Evolutionary conservation across 1,140 invertebrate species (phyloP).

Genomic region (Papilio machaon): DNA sequence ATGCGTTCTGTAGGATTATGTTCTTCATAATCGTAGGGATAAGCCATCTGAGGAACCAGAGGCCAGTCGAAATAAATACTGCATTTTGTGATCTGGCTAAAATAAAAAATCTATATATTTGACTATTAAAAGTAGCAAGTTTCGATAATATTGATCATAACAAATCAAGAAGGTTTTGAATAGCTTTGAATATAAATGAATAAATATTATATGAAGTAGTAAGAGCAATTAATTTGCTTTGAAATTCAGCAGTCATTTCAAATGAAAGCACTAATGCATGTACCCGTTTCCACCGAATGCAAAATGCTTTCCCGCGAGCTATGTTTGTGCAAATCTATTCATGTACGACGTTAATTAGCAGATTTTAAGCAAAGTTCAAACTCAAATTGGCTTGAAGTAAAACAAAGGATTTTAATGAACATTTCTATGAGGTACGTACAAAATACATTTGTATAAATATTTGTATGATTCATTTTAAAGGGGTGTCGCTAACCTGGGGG

Average conservation of each 20-base stretch:
- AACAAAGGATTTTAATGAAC: slow-evolving; percentile 1
- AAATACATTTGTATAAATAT: background rate
- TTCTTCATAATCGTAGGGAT: background rate
- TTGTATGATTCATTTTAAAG: background rate
- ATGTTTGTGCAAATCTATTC: slow-evolving; percentile 12
- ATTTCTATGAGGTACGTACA: background rate
- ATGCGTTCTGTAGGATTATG: background rate
- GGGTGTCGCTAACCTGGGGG: background rate
- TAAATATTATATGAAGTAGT: background rate
- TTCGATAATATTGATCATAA: background rate
- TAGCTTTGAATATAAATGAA: background rate
- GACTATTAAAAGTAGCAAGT: background rate
- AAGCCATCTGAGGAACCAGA: too few relatives aligned
- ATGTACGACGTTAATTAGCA: slow-evolving; percentile 13
- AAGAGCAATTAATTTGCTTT: background rate
- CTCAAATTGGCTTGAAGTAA: slow-evolving; percentile 2
- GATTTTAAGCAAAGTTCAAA: slow-evolving; percentile 8
- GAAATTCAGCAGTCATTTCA: background rate
- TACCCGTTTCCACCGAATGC: background rate
- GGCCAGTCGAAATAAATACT: too few relatives aligned
- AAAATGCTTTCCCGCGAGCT: background rate
- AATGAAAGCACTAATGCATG: slow-evolving; percentile 9
- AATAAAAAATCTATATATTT: too few relatives aligned
- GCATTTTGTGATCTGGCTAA: too few relatives aligned
- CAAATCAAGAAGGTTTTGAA: background rate